Percentiles rank a stretch among this genome's conserved stretches.
phyloP scores from a whole-genome alignment of 2,113 vertebrate genomes.

The Chlorodrepanis virens region DNA sequence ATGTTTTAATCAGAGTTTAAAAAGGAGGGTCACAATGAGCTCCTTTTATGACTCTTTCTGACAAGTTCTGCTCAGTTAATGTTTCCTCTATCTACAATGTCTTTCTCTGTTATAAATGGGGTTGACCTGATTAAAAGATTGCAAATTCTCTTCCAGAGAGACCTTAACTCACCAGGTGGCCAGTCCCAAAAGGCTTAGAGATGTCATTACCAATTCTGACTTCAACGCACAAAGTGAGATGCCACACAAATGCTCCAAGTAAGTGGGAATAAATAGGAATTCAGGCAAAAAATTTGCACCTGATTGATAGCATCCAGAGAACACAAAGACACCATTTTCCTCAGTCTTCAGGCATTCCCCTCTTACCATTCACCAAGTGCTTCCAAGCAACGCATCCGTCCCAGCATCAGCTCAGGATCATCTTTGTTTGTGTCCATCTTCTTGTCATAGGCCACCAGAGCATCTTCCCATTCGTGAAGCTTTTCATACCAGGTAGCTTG shows the following conservation, averaged over 20 bases:
- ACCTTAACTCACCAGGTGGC: background rate
- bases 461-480: slow-evolving; percentile 98
- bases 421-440: slow-evolving; percentile 98
- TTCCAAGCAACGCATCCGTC: slow-evolving; percentile 96
- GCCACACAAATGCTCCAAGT: background rate
- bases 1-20: background rate
- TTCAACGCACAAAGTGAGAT: background rate
- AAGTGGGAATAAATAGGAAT: background rate
- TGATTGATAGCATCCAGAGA: background rate
- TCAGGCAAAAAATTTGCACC: background rate
- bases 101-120: background rate
- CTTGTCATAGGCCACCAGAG: slow-evolving; percentile 93
- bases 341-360: background rate
- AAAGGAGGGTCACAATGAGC: background rate
- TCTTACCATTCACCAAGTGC: slow-evolving; percentile 95
- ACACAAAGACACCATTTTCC: background rate
- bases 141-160: background rate
- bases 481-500: slow-evolving; percentile 99
- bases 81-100: background rate
- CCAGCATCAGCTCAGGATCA: slow-evolving; percentile 94
- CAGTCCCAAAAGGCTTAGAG: background rate
- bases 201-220: background rate
- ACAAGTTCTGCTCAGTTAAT: background rate
- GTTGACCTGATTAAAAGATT: background rate
- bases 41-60: background rate